A percentile compares a stretch with the other conserved stretches of the same genome.
These are phyloP conservation scores for Sebastes iracundus DNA, from an alignment of 2,797 vertebrate species.

Conservation along the genomic window DNA sequence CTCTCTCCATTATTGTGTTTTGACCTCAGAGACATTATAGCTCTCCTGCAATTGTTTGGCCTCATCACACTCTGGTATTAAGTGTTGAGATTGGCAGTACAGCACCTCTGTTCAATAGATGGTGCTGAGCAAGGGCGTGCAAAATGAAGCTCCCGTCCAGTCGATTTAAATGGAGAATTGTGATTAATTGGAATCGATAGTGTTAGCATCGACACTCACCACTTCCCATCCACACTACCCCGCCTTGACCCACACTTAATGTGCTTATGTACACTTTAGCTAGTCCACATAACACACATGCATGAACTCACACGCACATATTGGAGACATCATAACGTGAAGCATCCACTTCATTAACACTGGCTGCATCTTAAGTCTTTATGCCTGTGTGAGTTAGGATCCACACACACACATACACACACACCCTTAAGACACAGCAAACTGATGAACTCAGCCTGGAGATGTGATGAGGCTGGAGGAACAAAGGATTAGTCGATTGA, in stretches of 20 bases:
- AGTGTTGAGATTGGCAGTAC: conserved; percentile 40
- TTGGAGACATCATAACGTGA: not conserved
- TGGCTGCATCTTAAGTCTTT: not conserved
- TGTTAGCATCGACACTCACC: conserved; percentile 31
- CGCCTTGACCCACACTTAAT: conserved; percentile 25
- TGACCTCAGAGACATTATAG: conserved; percentile 19
- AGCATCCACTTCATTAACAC: conserved; percentile 28
- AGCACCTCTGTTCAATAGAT: conserved; percentile 43
- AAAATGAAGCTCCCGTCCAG: conserved; percentile 67
- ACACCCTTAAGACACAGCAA: conserved; percentile 16
- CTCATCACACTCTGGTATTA: conserved; percentile 47
- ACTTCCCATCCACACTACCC: conserved; percentile 34
- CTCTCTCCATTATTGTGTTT: not conserved
- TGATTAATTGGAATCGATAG: conserved; percentile 79
- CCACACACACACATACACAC: not conserved
- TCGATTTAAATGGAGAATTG: conserved; percentile 67
- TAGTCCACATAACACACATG: not conserved
- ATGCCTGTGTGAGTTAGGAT: not conserved
- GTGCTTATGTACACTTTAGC: conserved; percentile 11
- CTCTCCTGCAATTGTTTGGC: conserved; percentile 32
- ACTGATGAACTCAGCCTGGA: conserved; percentile 55
- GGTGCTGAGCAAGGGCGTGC: conserved; percentile 58
- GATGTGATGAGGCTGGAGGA: conserved; percentile 44
- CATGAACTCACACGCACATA: not conserved
- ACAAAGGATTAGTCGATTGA: conserved; percentile 42